Evolutionary conservation across 2,113 vertebrate genomes (phyloP).

Genomic region (Oreochromis niloticus): DNA sequence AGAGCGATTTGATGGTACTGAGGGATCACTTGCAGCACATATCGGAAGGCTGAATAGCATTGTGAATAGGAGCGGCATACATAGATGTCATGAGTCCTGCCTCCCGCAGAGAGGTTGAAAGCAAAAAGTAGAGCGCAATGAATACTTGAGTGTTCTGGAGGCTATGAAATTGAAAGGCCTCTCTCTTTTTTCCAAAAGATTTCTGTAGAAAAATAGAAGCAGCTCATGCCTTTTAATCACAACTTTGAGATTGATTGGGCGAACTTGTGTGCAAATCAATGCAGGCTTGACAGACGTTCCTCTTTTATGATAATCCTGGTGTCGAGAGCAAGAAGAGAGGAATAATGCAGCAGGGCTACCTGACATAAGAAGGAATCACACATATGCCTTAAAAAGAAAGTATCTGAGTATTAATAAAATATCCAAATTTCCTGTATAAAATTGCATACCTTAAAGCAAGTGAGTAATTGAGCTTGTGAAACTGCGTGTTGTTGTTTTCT

Average conservation of each 20-base stretch:
- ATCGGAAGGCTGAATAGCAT: slow-evolving; percentile 83
- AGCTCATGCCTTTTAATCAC: slow-evolving; percentile 61
- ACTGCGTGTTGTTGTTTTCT: neutral
- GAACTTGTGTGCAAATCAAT: slow-evolving; percentile 59
- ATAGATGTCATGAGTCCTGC: slow-evolving; percentile 82
- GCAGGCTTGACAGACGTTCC: slow-evolving; percentile 45
- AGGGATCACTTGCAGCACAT: slow-evolving; percentile 79
- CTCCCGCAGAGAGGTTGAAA: slow-evolving; percentile 84
- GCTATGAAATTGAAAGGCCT: slow-evolving; percentile 82
- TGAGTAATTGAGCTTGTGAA: neutral
- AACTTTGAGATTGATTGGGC: slow-evolving; percentile 67
- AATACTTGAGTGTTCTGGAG: slow-evolving; percentile 80
- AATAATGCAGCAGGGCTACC: slow-evolving; percentile 38
- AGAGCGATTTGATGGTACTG: slow-evolving; percentile 79
- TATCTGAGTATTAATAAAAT: neutral
- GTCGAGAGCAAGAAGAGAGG: slow-evolving; percentile 28
- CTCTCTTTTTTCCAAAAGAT: slow-evolving; percentile 71
- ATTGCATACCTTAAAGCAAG: neutral
- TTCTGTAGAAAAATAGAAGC: slow-evolving; percentile 62
- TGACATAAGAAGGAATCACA: slow-evolving; percentile 28
- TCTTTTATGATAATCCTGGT: slow-evolving; percentile 68
- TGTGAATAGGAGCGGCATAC: slow-evolving; percentile 81
- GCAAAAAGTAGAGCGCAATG: slow-evolving; percentile 78
- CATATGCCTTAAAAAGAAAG: neutral
- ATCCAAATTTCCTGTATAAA: neutral